Evolutionary conservation across 2,888 invertebrate species (phyloP), one percentile per base, ranked within the genome.

Genomic region (Hoplodrina blanda): DNA sequence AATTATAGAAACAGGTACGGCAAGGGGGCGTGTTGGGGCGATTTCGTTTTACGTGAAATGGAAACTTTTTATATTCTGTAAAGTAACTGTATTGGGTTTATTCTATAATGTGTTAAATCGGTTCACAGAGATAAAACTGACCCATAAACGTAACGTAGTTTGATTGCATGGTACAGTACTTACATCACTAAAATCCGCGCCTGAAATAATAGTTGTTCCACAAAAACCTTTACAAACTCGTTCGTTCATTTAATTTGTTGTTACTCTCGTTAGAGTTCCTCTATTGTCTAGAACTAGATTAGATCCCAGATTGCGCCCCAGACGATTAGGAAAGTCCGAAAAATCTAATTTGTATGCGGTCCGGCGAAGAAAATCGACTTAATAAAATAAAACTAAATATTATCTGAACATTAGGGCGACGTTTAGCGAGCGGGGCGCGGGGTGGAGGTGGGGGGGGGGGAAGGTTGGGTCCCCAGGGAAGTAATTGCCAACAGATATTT

Each of bases 331-430:
- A 46, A 53, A 20, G 19, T 59, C 15, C 15, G 30, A 61, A 55
- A 57, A 64, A 78, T 17, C 60, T 11, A 30, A 64, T 77, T 69
- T n/a, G 54, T 78, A 62, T 78, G 74, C 76, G 54, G 57, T 20
- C 56, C 53, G 30, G 17, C 49, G 46, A 25, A 41, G 49, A 54
- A 19, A 64, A 61, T 61, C 25, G 63, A 57, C 63, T 46, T 73
- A 57, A 68, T 73, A 46, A 65, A 78, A 78, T 77, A 78, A 74
- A 65, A 78, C 63, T 68, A 62, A 76, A 78, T 78, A 78, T 66
- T 66, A 74, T 69, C 30, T 25, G 44, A 64, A 30, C 62, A 73
- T 61, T 74, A 69, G 59, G 61, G 11, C 50, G 55, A 44, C 17
- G 54, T 52, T 57, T 11, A 56, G 55, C 49, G 19, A 17, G 49